Evolutionary conservation across 2,113 vertebrate species (phyloP).

Genomic region (Sialia sialis): DNA sequence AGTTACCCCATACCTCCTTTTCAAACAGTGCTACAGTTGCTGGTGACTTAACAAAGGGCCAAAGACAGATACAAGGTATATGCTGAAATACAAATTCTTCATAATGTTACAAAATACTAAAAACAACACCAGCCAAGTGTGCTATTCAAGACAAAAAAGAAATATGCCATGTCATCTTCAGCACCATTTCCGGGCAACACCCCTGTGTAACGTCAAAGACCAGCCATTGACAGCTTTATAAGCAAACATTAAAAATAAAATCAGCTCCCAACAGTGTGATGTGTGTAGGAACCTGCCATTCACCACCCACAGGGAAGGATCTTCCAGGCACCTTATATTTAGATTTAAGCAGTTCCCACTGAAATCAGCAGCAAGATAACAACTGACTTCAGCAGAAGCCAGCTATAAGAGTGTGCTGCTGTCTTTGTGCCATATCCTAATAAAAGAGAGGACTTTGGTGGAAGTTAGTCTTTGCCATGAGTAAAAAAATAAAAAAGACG

Average conservation of each 20-base stretch:
- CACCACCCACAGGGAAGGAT: not conserved
- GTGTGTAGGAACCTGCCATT: not conserved
- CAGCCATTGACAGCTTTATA: not conserved
- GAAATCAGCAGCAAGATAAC: not conserved
- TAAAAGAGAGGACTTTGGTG: not conserved
- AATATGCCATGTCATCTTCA: not conserved
- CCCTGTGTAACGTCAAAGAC: not conserved
- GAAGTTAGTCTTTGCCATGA: not conserved
- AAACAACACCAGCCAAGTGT: not conserved
- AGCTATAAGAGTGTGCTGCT: not conserved
- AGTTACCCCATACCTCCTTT: not conserved
- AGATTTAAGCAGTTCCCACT: not conserved
- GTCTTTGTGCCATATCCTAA: not conserved
- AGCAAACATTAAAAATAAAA: not conserved
- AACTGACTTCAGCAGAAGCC: not conserved
- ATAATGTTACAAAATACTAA: not conserved
- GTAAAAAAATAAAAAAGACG: fast-evolving
- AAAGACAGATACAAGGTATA: not conserved
- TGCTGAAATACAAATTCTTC: not conserved
- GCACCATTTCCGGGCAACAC: not conserved
- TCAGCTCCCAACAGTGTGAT: not conserved
- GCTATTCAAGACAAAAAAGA: not conserved
- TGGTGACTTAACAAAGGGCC: not conserved
- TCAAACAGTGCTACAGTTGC: not conserved
- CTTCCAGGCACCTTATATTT: not conserved